Evolutionary conservation across 2,888 invertebrate species (phyloP).

Genomic region (Therioaphis trifolii): DNA sequence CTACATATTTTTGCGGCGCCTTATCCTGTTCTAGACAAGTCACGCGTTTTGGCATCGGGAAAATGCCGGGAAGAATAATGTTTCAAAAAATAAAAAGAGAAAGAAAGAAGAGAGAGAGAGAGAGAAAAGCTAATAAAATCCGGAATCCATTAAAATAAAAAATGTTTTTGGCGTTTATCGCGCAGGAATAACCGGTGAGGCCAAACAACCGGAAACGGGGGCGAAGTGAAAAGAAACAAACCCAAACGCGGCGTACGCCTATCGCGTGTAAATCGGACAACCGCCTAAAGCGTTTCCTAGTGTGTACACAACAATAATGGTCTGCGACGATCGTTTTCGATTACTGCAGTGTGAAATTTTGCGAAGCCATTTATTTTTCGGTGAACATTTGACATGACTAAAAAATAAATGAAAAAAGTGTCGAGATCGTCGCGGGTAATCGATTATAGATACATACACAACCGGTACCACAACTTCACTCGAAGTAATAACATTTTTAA

Average conservation of each 20-base stretch:
- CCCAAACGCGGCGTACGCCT: neutral
- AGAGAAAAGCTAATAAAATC: slow-evolving; percentile 35
- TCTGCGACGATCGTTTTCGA: no score
- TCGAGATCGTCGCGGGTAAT: no score
- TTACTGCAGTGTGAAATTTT: no score
- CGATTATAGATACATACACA: no score
- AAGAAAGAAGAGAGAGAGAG: neutral
- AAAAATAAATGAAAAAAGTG: no score
- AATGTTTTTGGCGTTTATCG: slow-evolving; percentile 39
- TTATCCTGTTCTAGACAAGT: neutral
- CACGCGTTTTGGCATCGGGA: neutral
- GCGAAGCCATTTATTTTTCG: no score
- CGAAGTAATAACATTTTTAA: no score
- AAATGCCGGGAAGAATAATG: neutral
- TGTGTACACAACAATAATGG: neutral
- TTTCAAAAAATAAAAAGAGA: neutral
- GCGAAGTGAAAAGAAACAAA: slow-evolving; percentile 36
- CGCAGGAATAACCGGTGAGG: slow-evolving; percentile 36
- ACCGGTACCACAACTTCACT: no score
- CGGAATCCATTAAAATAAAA: slow-evolving; percentile 49
- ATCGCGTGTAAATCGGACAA: neutral
- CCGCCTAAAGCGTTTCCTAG: slow-evolving; percentile 35
- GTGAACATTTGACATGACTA: no score
- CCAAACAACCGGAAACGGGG: slow-evolving; percentile 49
- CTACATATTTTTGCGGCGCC: no score